phyloP scores from a whole-genome alignment of 2,888 invertebrate species.

The Harpalus rubripes region DNA sequence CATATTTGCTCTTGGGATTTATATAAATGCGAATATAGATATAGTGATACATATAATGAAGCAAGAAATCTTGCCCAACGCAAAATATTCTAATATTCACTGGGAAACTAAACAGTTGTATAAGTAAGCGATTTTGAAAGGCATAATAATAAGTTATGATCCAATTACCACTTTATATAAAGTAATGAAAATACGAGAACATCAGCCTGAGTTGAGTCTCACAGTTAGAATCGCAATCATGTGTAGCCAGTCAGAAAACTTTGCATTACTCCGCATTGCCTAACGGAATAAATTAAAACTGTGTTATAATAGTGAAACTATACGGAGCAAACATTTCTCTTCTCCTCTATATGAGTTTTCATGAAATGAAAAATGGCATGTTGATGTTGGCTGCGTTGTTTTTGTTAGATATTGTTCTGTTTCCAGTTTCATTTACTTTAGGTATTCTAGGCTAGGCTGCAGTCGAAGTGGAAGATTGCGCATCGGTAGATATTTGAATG shows the following conservation, averaged over 20 bases:
- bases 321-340: too few relatives aligned
- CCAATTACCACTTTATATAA: conserved; percentile 47
- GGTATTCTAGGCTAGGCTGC: background rate
- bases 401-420: conserved; percentile 25
- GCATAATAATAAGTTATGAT: conserved; percentile 38
- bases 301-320: conserved; percentile 53
- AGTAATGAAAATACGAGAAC: conserved; percentile 35
- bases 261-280: conserved; percentile 21
- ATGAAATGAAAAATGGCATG: conserved; percentile 32
- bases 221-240: conserved; percentile 19
- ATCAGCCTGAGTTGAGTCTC: conserved; percentile 7
- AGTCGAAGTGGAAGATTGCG: conserved; percentile 27
- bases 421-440: conserved; percentile 41
- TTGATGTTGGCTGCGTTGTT: conserved; percentile 1
- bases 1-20: background rate
- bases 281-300: conserved; percentile 48
- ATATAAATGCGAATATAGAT: background rate
- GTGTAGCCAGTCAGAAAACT: conserved; percentile 24
- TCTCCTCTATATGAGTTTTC: background rate
- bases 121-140: conserved; percentile 31
- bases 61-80: background rate
- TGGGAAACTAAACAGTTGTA: background rate
- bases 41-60: conserved; percentile 7
- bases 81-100: background rate
- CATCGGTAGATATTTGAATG: conserved; percentile 20